Conservation (phyloP, 2,113 vertebrate species). For the Callipepla californica region DNA sequence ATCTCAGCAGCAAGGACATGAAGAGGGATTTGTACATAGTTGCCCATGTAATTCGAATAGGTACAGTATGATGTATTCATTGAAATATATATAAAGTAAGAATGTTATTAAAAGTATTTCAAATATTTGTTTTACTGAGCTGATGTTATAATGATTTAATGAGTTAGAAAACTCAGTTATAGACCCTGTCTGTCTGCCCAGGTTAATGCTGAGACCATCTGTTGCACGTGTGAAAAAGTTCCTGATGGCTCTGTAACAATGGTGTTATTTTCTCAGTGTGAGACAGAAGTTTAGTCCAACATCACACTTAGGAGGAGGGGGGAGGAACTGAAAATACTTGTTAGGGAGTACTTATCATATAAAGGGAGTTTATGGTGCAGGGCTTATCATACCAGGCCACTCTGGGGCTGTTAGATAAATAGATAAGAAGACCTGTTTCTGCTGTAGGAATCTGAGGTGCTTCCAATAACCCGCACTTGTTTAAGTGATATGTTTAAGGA, state of each 20-base stretch:
- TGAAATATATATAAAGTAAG: not conserved
- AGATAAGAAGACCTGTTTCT: accelerated
- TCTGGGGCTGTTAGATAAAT: not conserved
- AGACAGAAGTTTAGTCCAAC: not conserved
- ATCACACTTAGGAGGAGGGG: not conserved
- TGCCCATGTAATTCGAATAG: conserved; percentile 94
- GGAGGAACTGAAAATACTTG: not conserved
- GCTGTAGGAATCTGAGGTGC: not conserved
- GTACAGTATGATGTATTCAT: conserved; percentile 75
- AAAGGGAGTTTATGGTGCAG: not conserved
- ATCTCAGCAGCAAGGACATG: conserved; percentile 96
- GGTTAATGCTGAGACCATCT: not conserved
- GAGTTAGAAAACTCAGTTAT: not conserved
- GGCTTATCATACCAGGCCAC: not conserved
- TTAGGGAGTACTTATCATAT: not conserved
- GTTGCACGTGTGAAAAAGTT: not conserved
- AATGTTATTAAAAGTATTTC: not conserved
- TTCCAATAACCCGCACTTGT: not conserved
- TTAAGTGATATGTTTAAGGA: not conserved
- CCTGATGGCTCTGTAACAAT: not conserved
- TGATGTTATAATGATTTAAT: not conserved
- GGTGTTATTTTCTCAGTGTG: not conserved
- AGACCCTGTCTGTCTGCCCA: not conserved
- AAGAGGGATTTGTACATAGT: conserved; percentile 96
- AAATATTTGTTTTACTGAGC: not conserved